These are phyloP conservation scores for Phoenoteleia sp. DNA, from an alignment of 2,888 invertebrate genomes.

Conservation along the genomic window DNA sequence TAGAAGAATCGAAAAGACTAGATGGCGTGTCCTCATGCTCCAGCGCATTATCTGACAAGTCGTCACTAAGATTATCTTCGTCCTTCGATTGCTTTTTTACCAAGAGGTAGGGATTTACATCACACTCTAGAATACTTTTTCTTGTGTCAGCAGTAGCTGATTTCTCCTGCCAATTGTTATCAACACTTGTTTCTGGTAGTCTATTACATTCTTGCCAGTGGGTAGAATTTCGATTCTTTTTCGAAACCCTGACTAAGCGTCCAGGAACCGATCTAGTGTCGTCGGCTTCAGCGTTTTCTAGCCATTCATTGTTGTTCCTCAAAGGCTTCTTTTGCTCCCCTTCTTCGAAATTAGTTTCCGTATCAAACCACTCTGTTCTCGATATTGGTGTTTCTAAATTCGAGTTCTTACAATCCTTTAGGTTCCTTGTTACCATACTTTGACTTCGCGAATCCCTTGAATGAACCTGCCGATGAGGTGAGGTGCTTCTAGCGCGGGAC, in stretches of 20 bases:
- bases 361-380: conserved; percentile 83
- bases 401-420: conserved; percentile 75
- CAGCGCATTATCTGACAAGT: conserved; percentile 85
- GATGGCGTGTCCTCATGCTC: conserved; percentile 78
- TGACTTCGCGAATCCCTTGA: conserved; percentile 86
- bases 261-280: conserved; percentile 66
- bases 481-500: conserved; percentile 85
- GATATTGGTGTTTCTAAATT: conserved; percentile 75
- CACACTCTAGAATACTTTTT: conserved; percentile 93
- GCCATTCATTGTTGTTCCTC: conserved; percentile 46
- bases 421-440: conserved; percentile 83
- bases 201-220: conserved; percentile 75
- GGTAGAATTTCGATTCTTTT: conserved; percentile 68
- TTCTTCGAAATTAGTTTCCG: conserved; percentile 69
- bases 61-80: conserved; percentile 86
- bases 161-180: conserved; percentile 74
- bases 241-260: conserved; percentile 73
- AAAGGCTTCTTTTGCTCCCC: conserved; percentile 18
- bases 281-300: conserved; percentile 47
- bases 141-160: conserved; percentile 62
- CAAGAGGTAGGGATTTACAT: conserved; percentile 94
- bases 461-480: conserved; percentile 82
- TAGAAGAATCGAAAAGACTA: conserved; percentile 83
- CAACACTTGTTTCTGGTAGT: conserved; percentile 49
- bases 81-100: conserved; percentile 87